Evolutionary conservation across 23 tunicate genomes (phyloP).

Genomic region (Botrylloides violaceus): DNA sequence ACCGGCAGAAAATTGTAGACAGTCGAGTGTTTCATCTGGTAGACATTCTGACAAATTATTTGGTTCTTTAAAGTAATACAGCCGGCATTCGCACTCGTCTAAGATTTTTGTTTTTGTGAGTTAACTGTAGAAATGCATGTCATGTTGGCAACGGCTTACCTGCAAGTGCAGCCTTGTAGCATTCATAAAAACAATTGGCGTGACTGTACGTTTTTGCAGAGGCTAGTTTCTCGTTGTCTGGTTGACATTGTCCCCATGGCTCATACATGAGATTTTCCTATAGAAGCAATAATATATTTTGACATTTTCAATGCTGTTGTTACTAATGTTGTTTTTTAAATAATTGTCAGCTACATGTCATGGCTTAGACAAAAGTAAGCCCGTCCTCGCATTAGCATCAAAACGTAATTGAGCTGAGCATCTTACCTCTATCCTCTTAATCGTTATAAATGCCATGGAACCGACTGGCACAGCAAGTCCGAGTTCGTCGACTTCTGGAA

Average conservation of each 20-base stretch:
- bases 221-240: slow-evolving; percentile 13
- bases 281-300: not conserved
- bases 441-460: slow-evolving; percentile 6
- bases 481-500: slow-evolving; percentile 17
- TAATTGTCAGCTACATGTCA: too few relatives aligned
- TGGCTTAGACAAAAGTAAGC: too few relatives aligned
- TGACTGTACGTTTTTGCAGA: slow-evolving; percentile 1
- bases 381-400: too few relatives aligned
- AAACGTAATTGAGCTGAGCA: too few relatives aligned
- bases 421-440: slow-evolving; percentile 8
- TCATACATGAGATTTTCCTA: slow-evolving; percentile 15
- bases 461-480: slow-evolving; percentile 20
- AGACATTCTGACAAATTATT: not conserved
- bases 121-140: too few relatives aligned
- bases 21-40: slow-evolving; percentile 7
- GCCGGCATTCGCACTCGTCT: slow-evolving; percentile 5
- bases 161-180: not conserved
- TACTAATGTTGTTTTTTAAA: too few relatives aligned
- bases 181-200: slow-evolving; percentile 14
- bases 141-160: too few relatives aligned
- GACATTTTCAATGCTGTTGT: not conserved
- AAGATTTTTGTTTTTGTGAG: not conserved
- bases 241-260: slow-evolving; percentile 20
- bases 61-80: not conserved
- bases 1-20: not conserved